These are phyloP conservation scores for Hirudinaria manillensis DNA, from an alignment of 2,888 invertebrate genomes.

Conservation along the genomic window DNA sequence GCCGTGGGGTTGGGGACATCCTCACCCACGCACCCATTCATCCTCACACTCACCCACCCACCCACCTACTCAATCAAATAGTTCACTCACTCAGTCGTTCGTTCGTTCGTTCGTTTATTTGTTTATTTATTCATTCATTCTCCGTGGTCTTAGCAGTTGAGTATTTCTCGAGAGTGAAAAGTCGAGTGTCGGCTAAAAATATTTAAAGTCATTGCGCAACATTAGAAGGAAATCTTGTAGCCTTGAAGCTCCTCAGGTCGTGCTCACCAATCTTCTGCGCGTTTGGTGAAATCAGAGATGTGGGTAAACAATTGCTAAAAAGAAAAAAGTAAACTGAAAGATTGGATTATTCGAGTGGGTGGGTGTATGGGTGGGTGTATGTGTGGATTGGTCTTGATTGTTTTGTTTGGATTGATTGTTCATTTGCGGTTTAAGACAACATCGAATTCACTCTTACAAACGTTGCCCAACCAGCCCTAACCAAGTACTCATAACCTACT, in stretches of 20 bases:
- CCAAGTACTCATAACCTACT: not conserved
- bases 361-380: not conserved
- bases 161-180: not conserved
- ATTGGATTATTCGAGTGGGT: not conserved
- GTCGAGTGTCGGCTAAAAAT: not conserved
- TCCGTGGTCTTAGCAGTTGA: too few species aligned
- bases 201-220: not conserved
- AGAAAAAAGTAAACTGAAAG: too few species aligned
- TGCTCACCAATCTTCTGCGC: not conserved
- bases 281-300: not conserved
- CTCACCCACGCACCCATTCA: slow-evolving; percentile 4
- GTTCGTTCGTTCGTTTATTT: too few species aligned
- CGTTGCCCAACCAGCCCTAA: not conserved
- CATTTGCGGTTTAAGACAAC: not conserved
- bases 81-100: not conserved
- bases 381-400: not conserved
- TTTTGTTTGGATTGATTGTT: not conserved
- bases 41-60: not conserved
- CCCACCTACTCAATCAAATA: not conserved
- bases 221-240: not conserved
- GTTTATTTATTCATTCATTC: too few species aligned
- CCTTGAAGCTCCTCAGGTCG: not conserved
- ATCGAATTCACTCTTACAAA: too few species aligned
- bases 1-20: too few species aligned
- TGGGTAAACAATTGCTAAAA: too few species aligned